A percentile compares a stretch with the other conserved stretches of the same genome.
These are phyloP conservation scores for Drosophila suboccidentalis DNA, from an alignment of 2,888 invertebrate species.

Conservation along the genomic window DNA sequence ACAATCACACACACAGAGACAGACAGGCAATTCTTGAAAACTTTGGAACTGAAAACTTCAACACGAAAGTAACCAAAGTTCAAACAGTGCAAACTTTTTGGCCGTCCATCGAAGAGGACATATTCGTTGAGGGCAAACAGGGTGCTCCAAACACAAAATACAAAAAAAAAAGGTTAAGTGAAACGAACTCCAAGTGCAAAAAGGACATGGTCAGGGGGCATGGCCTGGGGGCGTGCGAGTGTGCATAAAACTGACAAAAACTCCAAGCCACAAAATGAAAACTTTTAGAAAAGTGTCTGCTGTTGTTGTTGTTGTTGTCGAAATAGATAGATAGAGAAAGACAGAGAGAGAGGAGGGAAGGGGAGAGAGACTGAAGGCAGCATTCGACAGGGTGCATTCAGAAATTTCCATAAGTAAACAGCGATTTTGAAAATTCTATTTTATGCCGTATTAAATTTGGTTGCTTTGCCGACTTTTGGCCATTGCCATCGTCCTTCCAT, in stretches of 20 bases:
- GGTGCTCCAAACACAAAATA: conserved; percentile 6
- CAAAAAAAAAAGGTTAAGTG: conserved; percentile 65
- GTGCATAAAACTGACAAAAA: conserved; percentile 59
- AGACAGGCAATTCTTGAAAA: conserved; percentile 44
- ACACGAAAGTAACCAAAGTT: conserved; percentile 67
- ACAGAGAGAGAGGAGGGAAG: not conserved
- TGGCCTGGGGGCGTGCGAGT: conserved; percentile 15
- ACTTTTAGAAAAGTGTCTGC: conserved; percentile 54
- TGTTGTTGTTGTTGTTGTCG: conserved; percentile 23
- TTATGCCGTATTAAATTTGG: conserved; percentile 55
- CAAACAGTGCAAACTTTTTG: conserved; percentile 68
- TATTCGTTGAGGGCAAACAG: conserved; percentile 45
- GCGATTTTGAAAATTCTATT: conserved; percentile 65
- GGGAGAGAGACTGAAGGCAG: not conserved
- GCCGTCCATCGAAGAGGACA: conserved; percentile 58
- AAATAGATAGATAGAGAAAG: conserved; percentile 3
- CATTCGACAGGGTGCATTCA: conserved; percentile 10
- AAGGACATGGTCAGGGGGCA: conserved; percentile 40
- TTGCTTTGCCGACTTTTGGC: conserved; percentile 29
- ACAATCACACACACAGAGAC: conserved; percentile 6
- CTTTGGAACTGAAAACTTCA: conserved; percentile 56
- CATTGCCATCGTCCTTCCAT: conserved; percentile 2
- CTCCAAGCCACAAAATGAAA: conserved; percentile 70
- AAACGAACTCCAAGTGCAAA: conserved; percentile 64
- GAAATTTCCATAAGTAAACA: conserved; percentile 71